A percentile compares a stretch with the other conserved stretches of the same genome.
phyloP scores from a whole-genome alignment of 2,113 vertebrate species.

The Macheiramphus alcinus region DNA sequence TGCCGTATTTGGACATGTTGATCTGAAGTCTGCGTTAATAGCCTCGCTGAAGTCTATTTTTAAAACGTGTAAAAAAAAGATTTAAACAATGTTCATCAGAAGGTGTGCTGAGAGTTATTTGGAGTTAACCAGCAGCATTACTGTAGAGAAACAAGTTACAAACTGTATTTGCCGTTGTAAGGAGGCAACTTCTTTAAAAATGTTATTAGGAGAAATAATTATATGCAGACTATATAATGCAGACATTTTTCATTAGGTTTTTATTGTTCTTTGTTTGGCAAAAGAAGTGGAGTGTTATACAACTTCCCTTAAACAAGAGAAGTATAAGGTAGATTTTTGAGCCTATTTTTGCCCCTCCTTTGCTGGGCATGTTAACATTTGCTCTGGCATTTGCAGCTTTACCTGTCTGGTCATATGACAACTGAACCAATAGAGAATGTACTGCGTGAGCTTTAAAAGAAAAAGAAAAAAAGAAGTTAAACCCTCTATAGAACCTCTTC shows the following conservation, averaged over 20 bases:
- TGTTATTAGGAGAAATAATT: neutral
- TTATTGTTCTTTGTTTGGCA: neutral
- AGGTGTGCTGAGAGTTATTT: neutral
- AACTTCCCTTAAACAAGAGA: neutral
- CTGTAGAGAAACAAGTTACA: neutral
- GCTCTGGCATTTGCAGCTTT: neutral
- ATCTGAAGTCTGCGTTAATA: neutral
- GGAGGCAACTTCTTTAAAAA: neutral
- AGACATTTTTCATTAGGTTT: neutral
- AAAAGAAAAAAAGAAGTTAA: neutral
- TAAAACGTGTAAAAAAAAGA: neutral
- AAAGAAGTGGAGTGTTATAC: neutral
- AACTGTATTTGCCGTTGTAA: neutral
- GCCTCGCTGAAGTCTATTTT: neutral
- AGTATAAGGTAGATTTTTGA: neutral
- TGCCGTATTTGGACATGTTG: neutral
- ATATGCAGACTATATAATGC: too few species aligned
- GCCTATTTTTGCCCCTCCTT: neutral
- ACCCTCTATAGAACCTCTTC: neutral
- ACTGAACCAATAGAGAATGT: neutral
- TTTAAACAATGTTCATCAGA: neutral
- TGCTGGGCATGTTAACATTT: neutral
- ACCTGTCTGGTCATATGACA: neutral
- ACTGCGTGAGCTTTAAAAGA: neutral
- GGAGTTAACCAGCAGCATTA: neutral